phyloP scores from a whole-genome alignment of 2,113 vertebrate genomes.

The Eulemur rufifrons region DNA sequence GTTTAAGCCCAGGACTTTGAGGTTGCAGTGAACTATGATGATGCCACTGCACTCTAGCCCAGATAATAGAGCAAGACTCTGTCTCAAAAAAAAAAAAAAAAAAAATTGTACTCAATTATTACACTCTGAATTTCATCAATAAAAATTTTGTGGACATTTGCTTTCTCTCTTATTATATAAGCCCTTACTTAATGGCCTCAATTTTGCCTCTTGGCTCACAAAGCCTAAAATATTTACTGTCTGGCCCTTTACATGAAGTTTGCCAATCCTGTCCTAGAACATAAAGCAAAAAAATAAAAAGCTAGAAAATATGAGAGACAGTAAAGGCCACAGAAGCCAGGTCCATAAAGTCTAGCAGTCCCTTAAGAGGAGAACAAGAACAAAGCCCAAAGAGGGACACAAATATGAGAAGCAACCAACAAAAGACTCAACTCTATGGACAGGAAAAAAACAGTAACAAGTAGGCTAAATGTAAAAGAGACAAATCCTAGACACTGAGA shows the following conservation, averaged over 20 bases:
- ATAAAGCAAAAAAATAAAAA: not conserved
- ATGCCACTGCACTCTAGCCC: too few species aligned
- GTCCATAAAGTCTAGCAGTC: not conserved
- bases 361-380: not conserved
- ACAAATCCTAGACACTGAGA: not conserved
- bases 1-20: too few species aligned
- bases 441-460: not conserved
- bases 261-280: not conserved
- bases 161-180: not conserved
- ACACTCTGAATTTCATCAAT: not conserved
- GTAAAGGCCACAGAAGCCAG: not conserved
- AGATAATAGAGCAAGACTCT: too few species aligned
- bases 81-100: not conserved
- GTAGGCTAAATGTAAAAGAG: not conserved
- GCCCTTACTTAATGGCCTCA: not conserved
- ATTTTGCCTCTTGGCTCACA: not conserved
- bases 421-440: not conserved
- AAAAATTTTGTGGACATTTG: not conserved
- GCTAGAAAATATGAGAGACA: not conserved
- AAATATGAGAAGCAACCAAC: not conserved
- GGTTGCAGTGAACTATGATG: too few species aligned
- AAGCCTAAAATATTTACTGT: not conserved
- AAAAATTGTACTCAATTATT: not conserved
- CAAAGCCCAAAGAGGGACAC: not conserved
- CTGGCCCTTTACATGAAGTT: not conserved